Base-by-base conservation (phyloP, 2,797 vertebrate genomes). In the Myiotriccus ornatus region DNA sequence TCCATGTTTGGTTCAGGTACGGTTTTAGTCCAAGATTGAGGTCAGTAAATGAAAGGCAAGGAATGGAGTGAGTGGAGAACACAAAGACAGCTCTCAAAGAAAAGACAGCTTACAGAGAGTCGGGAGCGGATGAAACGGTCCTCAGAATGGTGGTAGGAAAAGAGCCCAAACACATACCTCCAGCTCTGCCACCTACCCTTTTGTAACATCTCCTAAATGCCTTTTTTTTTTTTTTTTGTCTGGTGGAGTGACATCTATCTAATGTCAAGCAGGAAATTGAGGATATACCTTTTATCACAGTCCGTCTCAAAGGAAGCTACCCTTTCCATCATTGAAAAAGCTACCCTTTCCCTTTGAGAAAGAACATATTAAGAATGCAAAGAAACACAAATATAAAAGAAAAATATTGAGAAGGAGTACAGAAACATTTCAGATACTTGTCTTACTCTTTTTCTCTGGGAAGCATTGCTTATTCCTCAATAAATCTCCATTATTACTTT, bases 401-500 rank as follows among this genome's bases (percentile, higher is more conserved):
- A 81, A 94, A 95, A 91, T 53, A 56, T 90, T 4, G 27, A 69
- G 78, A 80, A 63, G 53, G 56, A 92, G 44, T 32, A 49, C 11
- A 57, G 94, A 89, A 95, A 83, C 44, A 73, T 87, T 94, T 87
- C 59, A 59, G 46, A 80, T 18, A 43, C 49, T 81, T 91, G 83
- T 87, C 77, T 94, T 89, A 55, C 55, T 91, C 15, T 60, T 87
- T 92, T 95, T 92, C 63, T 30, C 49, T 15, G 43, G 53, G 73
- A 93, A 93, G 60, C 83, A 86, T 82, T 62, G 73, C 92, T 95
- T 94, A 93, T 97, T 96, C 91, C 78, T 92, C 94, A 89, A 89
- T 95, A 97, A 93, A 93, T 96, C 90, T 95, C 94, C 94, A 93
- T 96, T 95, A 95, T 97, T 93, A 88, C 71, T 84, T 87, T 93